phyloP scores from a whole-genome alignment of 2,113 vertebrate genomes.

The Poeciliopsis turrubarensis region DNA sequence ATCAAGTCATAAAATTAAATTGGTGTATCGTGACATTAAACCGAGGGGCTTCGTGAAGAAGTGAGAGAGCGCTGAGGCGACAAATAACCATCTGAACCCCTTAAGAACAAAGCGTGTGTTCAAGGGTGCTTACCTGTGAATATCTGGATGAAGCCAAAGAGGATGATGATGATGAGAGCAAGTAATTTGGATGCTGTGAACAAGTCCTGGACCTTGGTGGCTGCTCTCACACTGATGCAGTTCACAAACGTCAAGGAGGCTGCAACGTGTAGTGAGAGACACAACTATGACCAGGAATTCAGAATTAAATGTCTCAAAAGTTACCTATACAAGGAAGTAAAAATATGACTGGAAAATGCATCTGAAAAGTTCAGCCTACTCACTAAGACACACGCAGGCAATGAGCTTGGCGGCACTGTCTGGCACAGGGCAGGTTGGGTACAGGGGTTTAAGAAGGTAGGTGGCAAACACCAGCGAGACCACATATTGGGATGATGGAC shows the following conservation, averaged over 20 bases:
- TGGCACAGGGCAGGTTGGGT: conserved; percentile 71
- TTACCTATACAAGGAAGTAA: background rate
- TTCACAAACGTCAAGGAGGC: conserved; percentile 79
- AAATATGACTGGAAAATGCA: background rate
- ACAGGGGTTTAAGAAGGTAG: conserved; percentile 79
- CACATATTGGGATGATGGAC: conserved; percentile 80
- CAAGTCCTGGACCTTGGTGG: conserved; percentile 80
- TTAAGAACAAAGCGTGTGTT: background rate
- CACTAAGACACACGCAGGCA: conserved; percentile 80
- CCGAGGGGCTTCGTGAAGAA: background rate
- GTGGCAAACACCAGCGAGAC: conserved; percentile 81
- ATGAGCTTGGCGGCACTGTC: conserved; percentile 76
- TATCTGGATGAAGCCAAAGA: conserved; percentile 81
- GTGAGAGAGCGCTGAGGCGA: too few species aligned
- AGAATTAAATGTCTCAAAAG: background rate
- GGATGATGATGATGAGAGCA: conserved; percentile 76
- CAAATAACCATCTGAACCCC: too few species aligned
- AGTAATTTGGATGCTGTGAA: conserved; percentile 80
- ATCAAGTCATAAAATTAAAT: background rate
- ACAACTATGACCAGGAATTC: background rate
- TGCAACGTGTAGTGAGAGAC: conserved; percentile 12
- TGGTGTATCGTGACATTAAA: background rate
- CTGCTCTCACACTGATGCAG: conserved; percentile 79
- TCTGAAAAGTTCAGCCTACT: conserved; percentile 46
- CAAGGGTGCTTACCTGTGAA: conserved; percentile 63